Base-by-base conservation (phyloP, 2,888 invertebrate species). In the Osmoderma eremita region DNA sequence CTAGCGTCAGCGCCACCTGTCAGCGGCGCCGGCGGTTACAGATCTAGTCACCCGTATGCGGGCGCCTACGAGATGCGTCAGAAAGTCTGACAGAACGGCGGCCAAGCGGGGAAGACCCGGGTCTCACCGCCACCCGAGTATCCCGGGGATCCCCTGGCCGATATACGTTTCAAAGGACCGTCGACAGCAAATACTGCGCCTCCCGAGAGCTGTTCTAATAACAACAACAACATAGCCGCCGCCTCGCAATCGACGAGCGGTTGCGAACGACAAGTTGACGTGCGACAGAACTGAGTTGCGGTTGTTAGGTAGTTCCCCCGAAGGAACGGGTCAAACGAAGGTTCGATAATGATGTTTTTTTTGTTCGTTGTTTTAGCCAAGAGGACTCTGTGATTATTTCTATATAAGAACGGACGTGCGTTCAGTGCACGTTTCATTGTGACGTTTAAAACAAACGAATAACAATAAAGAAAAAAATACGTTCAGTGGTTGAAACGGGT, bases 61-160 rank as follows among this genome's bases (percentile, higher is more conserved):
- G 89, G 89, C 76, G 91, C 91, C 68, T 90, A 90, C 84, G 91
- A 91, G 85, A 90, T 91, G 90, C 87, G 90, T 70, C 90, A 90
- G 80, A 91, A 91, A 84, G 90, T 87, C 82, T 88, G 87, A 88
- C 86, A 83, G 77, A 78, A 80, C 73, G 78, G 3, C 24, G 24
- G 75, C 70, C 75, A 74, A 70, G 74, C 75, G 72, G 75, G 74
- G 71, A 75, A 75, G 68, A 70, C 75, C 41, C 75, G 81, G 66
- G 78, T 79, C 68, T 81, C 82, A 17, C 83, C 82, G 64, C 82
- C 82, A 38, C 82, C 83, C 56, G 82, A 83, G 65, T 82, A 82
- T 72, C 82, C 82, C 65, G 82, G 81, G 69, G 78, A 78, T 67
- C 82, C 81, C 51, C 76, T 78, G 76, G 77, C 75, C 72, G 75